Base-by-base conservation (phyloP, 2,113 vertebrate genomes). In the Puffinus mauretanicus region DNA sequence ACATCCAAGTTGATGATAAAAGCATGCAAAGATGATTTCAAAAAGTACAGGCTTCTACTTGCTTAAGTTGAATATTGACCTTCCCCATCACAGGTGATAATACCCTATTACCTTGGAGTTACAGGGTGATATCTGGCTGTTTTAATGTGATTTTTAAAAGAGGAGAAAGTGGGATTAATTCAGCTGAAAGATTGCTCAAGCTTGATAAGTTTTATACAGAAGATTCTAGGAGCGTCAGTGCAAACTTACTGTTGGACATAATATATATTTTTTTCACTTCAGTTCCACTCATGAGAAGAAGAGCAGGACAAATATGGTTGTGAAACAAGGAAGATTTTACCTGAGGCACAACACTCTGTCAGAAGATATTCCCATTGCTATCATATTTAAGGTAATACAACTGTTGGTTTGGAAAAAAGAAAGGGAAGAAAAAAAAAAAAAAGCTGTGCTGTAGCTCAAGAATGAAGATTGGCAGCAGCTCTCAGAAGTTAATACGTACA, bases 231-330 rank as follows among this genome's bases (percentile, higher is more conserved):
- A 90, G 16, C 13, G 4, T 86, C 51, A n/a, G 22, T 82, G 40
- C 25, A 94, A 89, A 49, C 30, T 22, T 54, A 61, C 11, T 84
- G 21, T 88, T 75, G 20, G 11, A 85, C 66, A 47, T 64, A 46
- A 47, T 81, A 1, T 46, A 0, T 52, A 9, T 47, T 42, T 65
- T 64, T 97, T 86, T 69, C 26, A 57, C 93, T 96, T 14, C 91
- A 99, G 99, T 96, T 99, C 99, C 47, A 99, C 99, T 55, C 99
- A 99, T 36, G 99, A 99, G 97, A 99, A 99, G 98, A 99, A 99
- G 96, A 99, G 99, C 96, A 99, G 99, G 98, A 99, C 99, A 60
- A 99, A 99, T 93, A 98, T 99, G 97, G 98, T 99, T 26, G 99
- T 99, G 83, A 99, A 99, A 78, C 99, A 99, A 96, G 99, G 99